Evolutionary conservation across 2,888 invertebrate genomes (phyloP).

Genomic region (Drosophila nigritarsus): DNA sequence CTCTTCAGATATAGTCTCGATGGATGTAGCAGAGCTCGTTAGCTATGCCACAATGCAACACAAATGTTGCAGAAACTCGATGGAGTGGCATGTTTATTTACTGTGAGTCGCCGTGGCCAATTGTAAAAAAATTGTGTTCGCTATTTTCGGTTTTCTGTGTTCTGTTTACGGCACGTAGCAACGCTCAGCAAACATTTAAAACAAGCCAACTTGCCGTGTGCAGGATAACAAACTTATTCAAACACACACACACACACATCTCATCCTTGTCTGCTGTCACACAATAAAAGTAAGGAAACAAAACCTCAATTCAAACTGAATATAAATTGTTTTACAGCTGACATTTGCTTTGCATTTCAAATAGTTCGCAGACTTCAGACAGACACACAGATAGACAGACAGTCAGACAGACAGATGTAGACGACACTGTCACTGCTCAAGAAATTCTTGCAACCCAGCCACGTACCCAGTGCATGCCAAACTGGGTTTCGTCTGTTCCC

Average conservation of each 20-base stretch:
- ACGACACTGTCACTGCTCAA: not conserved
- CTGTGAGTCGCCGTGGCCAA: conserved; percentile 58
- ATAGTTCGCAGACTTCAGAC: conserved; percentile 50
- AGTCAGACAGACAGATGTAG: conserved; percentile 33
- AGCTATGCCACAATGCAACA: conserved; percentile 39
- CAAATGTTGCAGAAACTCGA: conserved; percentile 40
- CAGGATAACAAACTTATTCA: conserved; percentile 59
- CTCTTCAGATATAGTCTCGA: conserved; percentile 14
- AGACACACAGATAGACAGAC: conserved; percentile 31
- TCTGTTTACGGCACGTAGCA: conserved; percentile 75
- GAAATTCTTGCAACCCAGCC: conserved; percentile 11
- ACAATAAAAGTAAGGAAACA: conserved; percentile 73
- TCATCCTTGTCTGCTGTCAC: conserved; percentile 38
- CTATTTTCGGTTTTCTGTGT: conserved; percentile 49
- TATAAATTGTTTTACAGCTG: conserved; percentile 81
- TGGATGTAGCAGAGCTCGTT: conserved; percentile 46
- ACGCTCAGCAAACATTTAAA: conserved; percentile 78
- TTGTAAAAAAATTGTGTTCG: conserved; percentile 48
- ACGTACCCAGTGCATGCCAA: conserved; percentile 29
- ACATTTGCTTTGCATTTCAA: conserved; percentile 80
- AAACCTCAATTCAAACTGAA: conserved; percentile 81
- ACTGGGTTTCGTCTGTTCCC: conserved; percentile 3
- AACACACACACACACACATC: conserved; percentile 27
- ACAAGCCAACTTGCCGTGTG: conserved; percentile 70
- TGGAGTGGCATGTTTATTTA: conserved; percentile 67